Percentiles rank a stretch among this genome's conserved stretches.
These are phyloP conservation scores for Psophia crepitans DNA, from an alignment of 2,113 vertebrate genomes.

Conservation along the genomic window DNA sequence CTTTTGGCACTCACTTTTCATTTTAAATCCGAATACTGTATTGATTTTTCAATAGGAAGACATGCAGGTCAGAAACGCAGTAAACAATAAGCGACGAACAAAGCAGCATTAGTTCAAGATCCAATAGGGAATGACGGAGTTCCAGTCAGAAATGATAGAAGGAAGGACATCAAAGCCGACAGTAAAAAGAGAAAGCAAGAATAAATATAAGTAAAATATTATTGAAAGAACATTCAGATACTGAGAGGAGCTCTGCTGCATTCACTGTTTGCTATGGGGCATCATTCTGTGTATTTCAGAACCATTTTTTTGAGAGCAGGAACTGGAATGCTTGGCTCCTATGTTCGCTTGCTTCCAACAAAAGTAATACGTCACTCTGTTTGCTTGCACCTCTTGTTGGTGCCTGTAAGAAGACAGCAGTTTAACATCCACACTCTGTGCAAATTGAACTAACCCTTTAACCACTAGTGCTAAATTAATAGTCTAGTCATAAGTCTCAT, in stretches of 20 bases:
- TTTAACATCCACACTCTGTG: background rate
- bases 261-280: background rate
- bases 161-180: background rate
- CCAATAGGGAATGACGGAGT: background rate
- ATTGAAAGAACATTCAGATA: background rate
- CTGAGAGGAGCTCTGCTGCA: background rate
- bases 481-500: background rate
- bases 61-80: background rate
- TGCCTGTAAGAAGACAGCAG: background rate
- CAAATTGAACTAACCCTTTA: background rate
- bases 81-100: background rate
- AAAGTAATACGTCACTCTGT: background rate
- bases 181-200: background rate
- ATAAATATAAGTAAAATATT: background rate
- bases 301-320: background rate
- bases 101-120: background rate
- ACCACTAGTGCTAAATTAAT: background rate
- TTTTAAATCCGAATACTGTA: background rate
- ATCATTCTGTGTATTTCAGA: background rate
- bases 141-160: background rate
- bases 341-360: background rate
- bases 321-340: background rate
- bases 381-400: background rate
- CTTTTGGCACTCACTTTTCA: background rate
- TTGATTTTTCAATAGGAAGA: constrained; percentile 28